These are phyloP conservation scores for Brachypodius melanocephalos DNA, from an alignment of 2,113 vertebrate species.

Conservation along the genomic window DNA sequence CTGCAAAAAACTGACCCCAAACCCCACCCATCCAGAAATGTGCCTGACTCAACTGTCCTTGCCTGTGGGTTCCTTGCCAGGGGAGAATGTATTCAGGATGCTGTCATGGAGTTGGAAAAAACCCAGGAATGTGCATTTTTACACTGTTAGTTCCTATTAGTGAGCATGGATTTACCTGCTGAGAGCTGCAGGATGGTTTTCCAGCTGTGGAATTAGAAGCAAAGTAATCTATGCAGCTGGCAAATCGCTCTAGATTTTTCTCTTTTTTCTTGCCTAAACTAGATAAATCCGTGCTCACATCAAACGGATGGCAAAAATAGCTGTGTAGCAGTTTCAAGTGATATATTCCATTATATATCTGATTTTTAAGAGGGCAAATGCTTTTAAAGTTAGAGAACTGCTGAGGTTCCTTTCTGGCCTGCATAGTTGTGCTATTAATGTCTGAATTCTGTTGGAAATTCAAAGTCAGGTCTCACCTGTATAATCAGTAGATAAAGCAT, in stretches of 20 bases:
- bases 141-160: not conserved
- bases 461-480: not conserved
- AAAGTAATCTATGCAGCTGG: not conserved
- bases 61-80: not conserved
- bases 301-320: not conserved
- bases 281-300: not conserved
- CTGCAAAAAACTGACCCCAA: not conserved
- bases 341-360: not conserved
- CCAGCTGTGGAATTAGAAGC: not conserved
- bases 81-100: not conserved
- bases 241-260: not conserved
- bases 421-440: not conserved
- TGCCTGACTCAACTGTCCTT: not conserved
- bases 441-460: not conserved
- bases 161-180: not conserved
- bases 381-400: not conserved
- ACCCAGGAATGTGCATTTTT: not conserved
- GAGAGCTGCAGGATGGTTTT: not conserved
- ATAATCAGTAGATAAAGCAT: slow-evolving; percentile 4
- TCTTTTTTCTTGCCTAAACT: not conserved
- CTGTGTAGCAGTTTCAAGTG: not conserved
- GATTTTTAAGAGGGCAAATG: not conserved
- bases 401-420: not conserved
- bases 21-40: not conserved
- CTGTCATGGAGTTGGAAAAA: not conserved